Base-by-base conservation (phyloP, 2,888 invertebrate species). In the Fabriciana adippe region DNA sequence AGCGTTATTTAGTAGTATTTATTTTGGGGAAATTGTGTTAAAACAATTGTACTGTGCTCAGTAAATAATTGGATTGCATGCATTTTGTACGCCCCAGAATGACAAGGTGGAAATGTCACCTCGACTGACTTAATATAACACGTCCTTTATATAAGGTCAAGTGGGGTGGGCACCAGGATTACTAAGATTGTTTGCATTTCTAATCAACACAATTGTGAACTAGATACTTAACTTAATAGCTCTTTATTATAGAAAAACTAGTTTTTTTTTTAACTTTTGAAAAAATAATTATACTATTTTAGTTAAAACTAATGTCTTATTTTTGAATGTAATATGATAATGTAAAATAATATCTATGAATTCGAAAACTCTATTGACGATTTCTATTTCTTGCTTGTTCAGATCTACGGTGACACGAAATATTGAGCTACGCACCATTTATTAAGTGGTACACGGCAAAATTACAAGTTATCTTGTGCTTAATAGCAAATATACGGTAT, bases 361-460 rank as follows among this genome's bases (percentile, higher is more conserved):
- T 41, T 8, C 35, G 11, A n/a, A 47, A 47, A 18, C 45, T 56
- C 5, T 15, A 15, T 45, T 56, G 16, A 16, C 18, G 45, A 6
- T 61, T 62, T 62, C 13, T 51, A 61, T 15, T 11, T 35, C 15
- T n/a, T 59, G 26, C 57, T 53, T 66, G 65, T 65, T 21, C 31
- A 53, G 26, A 48, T 80, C 78, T 81, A 83, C 79, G 84, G 84
- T 84, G 88, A 85, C 87, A 86, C 85, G 83, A 87, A 84, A 85
- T 84, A 81, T 74, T 68, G 72, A 80, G 81, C 77, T 81, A 83
- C 83, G 88, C 87, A 83, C 89, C 82, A 85, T 83, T 88, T 85
- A 79, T 73, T 82, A 90, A 89, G 82, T 87, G 77, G 88, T 81
- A 79, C 88, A 79, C 77, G 76, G 78, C 79, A 64, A 67, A 41